These are phyloP conservation scores for Rhinoraja longicauda DNA, from an alignment of 2,797 vertebrate species.

Conservation along the genomic window DNA sequence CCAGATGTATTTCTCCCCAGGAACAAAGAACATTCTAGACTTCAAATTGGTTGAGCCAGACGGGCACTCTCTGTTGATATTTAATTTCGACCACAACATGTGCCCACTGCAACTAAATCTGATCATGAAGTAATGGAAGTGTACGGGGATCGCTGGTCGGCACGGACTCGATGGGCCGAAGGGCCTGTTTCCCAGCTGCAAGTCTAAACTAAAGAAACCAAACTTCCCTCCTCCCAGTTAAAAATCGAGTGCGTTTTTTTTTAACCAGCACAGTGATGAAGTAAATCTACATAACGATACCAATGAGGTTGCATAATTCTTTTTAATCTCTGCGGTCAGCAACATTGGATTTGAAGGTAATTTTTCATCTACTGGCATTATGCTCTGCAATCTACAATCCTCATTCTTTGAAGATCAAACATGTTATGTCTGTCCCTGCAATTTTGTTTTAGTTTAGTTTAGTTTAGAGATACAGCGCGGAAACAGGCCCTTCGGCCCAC, in stretches of 20 bases:
- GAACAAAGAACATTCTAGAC: background rate
- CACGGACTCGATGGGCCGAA: too few species aligned
- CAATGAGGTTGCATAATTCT: background rate
- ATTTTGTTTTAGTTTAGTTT: background rate
- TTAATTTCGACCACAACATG: background rate
- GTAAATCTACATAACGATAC: background rate
- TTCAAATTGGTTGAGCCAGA: background rate
- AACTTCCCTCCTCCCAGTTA: background rate
- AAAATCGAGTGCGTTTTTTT: background rate
- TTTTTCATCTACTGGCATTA: background rate
- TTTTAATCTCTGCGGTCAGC: background rate
- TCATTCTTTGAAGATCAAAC: background rate
- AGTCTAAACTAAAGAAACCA: too few species aligned
- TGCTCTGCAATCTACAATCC: background rate
- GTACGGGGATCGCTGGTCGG: background rate
- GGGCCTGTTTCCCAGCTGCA: too few species aligned
- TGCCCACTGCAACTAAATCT: background rate
- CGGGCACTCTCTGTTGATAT: too few species aligned
- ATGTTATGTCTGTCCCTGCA: background rate
- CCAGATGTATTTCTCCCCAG: background rate
- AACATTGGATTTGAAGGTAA: constrained; percentile 21
- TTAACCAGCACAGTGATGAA: background rate
- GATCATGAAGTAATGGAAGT: background rate
- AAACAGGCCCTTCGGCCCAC: too few species aligned
- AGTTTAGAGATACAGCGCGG: background rate